phyloP scores from a whole-genome alignment of 2,888 invertebrate species.

The Syrphus vitripennis region DNA sequence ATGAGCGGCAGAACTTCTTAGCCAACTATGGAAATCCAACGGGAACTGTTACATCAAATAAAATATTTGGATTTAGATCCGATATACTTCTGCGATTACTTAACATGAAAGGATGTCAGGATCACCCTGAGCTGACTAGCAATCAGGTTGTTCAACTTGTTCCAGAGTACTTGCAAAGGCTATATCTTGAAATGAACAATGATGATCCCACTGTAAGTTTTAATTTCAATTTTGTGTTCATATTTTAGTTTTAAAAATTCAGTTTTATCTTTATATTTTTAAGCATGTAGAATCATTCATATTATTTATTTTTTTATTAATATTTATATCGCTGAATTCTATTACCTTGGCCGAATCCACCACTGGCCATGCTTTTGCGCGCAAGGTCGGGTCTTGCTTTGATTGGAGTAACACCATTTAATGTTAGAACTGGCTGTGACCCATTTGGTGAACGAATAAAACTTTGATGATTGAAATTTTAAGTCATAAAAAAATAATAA shows the following conservation, averaged over 20 bases:
- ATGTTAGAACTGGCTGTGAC: no score
- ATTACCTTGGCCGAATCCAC: no score
- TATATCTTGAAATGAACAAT: slow-evolving; percentile 84
- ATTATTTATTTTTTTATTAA: no score
- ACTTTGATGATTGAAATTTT: no score
- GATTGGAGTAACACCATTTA: no score
- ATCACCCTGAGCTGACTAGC: slow-evolving; percentile 85
- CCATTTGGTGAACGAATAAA: no score
- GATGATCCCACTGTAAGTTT: slow-evolving; percentile 77
- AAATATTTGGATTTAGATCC: slow-evolving; percentile 80
- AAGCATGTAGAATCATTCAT: no score
- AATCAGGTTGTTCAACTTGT: slow-evolving; percentile 84
- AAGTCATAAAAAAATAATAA: no score
- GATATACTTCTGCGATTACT: slow-evolving; percentile 80
- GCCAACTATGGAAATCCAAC: slow-evolving; percentile 77
- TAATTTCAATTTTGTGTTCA: not conserved
- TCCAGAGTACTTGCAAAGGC: slow-evolving; percentile 82
- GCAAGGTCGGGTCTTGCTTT: no score
- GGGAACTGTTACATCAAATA: slow-evolving; percentile 80
- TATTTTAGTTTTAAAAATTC: not conserved
- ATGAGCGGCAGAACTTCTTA: slow-evolving; percentile 77
- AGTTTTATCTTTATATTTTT: no score
- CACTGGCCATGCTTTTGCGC: no score
- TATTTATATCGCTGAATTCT: no score
- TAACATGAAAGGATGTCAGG: slow-evolving; percentile 83